These are phyloP conservation scores for Thalassaphorura encarpata DNA, from an alignment of 1,140 invertebrate species.

Conservation along the genomic window DNA sequence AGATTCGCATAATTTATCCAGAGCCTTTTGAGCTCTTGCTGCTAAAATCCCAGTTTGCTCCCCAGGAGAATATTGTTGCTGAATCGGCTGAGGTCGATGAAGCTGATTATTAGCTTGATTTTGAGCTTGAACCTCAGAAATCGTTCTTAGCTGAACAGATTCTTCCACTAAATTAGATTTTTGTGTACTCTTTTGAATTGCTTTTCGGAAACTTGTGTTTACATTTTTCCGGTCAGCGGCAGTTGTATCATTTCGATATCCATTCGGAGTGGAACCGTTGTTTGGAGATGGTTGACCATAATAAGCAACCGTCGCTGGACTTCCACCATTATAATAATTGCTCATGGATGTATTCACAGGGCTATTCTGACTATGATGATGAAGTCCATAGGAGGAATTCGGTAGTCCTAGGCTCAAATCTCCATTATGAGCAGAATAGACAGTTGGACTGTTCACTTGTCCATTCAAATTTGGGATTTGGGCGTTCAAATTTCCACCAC, in stretches of 20 bases:
- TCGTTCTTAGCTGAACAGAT: conserved; percentile 24
- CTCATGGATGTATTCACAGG: neutral
- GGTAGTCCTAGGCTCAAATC: conserved; percentile 5
- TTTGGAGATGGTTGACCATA: neutral
- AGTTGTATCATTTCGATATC: conserved; percentile 19
- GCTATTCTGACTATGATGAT: neutral
- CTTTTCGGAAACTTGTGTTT: conserved; percentile 35
- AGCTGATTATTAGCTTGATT: neutral
- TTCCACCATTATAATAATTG: neutral
- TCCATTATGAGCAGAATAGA: too few species aligned
- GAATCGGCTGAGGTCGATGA: conserved; percentile 7
- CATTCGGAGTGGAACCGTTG: neutral
- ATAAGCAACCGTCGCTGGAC: neutral
- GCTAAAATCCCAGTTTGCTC: conserved; percentile 7
- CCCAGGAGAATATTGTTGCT: conserved; percentile 11
- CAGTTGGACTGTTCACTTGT: too few species aligned
- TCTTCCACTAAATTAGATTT: conserved; percentile 34
- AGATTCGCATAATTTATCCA: conserved; percentile 19
- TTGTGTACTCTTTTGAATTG: conserved; percentile 34
- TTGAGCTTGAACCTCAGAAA: conserved; percentile 13
- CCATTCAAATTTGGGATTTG: too few species aligned
- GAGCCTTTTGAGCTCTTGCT: conserved; percentile 26
- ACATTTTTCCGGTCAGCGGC: conserved; percentile 30
- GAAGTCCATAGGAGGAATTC: neutral
- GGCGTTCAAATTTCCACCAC: neutral